Conservation (phyloP, 2,888 invertebrate genomes). For the Drosophila quinaria region DNA sequence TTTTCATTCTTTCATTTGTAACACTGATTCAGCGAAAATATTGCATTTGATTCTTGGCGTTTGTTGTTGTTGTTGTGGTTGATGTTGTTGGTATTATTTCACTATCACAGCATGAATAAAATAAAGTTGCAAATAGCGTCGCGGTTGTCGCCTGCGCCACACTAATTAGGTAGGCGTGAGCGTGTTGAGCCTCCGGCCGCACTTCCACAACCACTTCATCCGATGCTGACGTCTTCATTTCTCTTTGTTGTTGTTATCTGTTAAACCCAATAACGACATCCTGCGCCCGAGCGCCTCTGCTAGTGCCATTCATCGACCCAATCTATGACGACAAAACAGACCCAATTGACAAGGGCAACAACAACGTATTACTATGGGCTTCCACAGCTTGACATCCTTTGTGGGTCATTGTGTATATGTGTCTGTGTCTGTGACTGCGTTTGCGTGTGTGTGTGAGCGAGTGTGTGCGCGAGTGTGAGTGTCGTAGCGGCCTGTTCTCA, state of each 20-base stretch:
- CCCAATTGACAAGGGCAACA: slow-evolving; percentile 65
- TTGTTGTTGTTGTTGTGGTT: slow-evolving; percentile 52
- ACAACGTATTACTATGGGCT: slow-evolving; percentile 48
- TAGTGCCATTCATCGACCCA: slow-evolving; percentile 66
- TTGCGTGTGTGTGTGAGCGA: slow-evolving; percentile 13
- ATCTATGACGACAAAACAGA: slow-evolving; percentile 66
- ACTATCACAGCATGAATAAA: slow-evolving; percentile 79
- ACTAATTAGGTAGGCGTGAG: slow-evolving; percentile 62
- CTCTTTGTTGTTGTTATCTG: slow-evolving; percentile 56
- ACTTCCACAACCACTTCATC: slow-evolving; percentile 56
- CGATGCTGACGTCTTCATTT: slow-evolving; percentile 69
- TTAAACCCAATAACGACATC: slow-evolving; percentile 60
- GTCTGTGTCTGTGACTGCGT: slow-evolving; percentile 11
- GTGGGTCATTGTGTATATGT: slow-evolving; percentile 61
- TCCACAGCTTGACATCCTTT: slow-evolving; percentile 61
- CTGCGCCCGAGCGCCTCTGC: slow-evolving; percentile 50
- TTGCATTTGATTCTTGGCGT: slow-evolving; percentile 69
- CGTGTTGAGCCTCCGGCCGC: slow-evolving; percentile 57
- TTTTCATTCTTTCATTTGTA: slow-evolving; percentile 26
- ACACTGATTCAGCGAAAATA: slow-evolving; percentile 58
- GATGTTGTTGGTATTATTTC: slow-evolving; percentile 58
- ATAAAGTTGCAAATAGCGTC: slow-evolving; percentile 49
- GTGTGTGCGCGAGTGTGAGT: slow-evolving; percentile 22
- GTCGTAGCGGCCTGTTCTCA: slow-evolving; percentile 50
- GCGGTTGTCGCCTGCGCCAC: slow-evolving; percentile 57